phyloP scores from a whole-genome alignment of 2,797 vertebrate genomes.

The Erpetoichthys calabaricus region DNA sequence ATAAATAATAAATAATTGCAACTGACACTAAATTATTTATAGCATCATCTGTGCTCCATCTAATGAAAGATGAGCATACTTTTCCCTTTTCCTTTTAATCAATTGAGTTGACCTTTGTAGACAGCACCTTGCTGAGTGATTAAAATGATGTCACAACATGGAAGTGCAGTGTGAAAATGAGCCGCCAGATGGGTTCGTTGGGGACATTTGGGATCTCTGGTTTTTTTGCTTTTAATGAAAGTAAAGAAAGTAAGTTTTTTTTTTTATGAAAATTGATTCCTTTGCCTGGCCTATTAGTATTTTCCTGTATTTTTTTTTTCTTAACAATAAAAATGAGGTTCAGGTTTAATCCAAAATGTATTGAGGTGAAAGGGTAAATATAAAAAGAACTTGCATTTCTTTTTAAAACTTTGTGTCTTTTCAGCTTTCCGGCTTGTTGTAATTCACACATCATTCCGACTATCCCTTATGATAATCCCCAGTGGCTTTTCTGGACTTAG shows the following conservation, averaged over 20 bases:
- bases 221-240: background rate
- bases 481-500: slow-evolving; percentile 66
- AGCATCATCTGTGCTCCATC: slow-evolving; percentile 32
- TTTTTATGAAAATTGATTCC: background rate
- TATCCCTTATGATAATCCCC: slow-evolving; percentile 63
- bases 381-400: slow-evolving; percentile 1
- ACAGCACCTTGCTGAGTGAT: slow-evolving; percentile 49
- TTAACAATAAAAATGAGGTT: background rate
- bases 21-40: slow-evolving; percentile 33
- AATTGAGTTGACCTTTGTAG: slow-evolving; percentile 52
- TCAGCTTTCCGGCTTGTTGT: slow-evolving; percentile 20
- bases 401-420: slow-evolving; percentile 9
- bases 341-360: too few relatives aligned
- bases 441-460: slow-evolving; percentile 45
- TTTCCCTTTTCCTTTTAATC: slow-evolving; percentile 41
- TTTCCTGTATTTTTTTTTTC: slow-evolving; percentile 9
- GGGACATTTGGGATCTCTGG: slow-evolving; percentile 2
- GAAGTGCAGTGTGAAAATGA: slow-evolving; percentile 24
- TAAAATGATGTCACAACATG: slow-evolving; percentile 39
- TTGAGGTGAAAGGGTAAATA: background rate
- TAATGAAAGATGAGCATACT: slow-evolving; percentile 42
- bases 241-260: background rate
- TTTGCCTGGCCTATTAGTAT: background rate
- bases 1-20: slow-evolving; percentile 20
- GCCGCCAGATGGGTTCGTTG: slow-evolving; percentile 33